Conservation (phyloP, 1,140 invertebrate genomes). For the Drosophila triauraria region DNA sequence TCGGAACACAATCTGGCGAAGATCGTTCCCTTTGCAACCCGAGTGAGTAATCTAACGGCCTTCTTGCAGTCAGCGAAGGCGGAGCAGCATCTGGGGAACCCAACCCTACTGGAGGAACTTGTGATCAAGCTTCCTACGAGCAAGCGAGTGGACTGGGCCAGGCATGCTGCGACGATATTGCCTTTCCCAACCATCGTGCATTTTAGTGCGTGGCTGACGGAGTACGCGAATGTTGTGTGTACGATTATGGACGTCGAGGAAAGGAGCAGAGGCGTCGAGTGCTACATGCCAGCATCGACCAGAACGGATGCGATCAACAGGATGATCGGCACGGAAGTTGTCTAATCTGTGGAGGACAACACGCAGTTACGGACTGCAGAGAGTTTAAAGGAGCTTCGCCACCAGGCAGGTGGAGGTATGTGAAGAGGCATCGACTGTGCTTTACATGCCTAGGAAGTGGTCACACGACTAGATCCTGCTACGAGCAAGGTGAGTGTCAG, state of each 20-base stretch:
- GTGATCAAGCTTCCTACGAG: conserved; percentile 3
- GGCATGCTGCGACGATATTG: background rate
- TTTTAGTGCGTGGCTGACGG: background rate
- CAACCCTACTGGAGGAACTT: conserved; percentile 5
- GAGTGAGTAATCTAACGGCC: background rate
- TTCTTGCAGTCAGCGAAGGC: conserved; percentile 14
- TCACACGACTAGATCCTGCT: background rate
- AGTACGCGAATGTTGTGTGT: background rate
- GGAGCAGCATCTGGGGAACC: conserved; percentile 2
- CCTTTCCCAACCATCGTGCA: background rate
- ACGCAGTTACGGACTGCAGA: no score
- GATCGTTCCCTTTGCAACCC: conserved; percentile 1
- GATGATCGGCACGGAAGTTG: no score
- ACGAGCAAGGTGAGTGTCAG: background rate
- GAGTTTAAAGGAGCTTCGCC: no score
- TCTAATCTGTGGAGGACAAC: background rate
- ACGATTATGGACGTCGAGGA: background rate
- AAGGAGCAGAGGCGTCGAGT: background rate
- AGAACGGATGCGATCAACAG: no score
- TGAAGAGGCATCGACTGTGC: background rate
- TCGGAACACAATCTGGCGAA: no score
- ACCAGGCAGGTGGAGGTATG: no score
- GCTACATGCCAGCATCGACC: background rate
- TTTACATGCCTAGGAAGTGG: background rate
- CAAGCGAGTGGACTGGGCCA: conserved; percentile 5